Evolutionary conservation across 53 echinoderm and acorn worm genomes (phyloP), one percentile per base, ranked within the genome.

Genomic region (Astropecten irregularis): DNA sequence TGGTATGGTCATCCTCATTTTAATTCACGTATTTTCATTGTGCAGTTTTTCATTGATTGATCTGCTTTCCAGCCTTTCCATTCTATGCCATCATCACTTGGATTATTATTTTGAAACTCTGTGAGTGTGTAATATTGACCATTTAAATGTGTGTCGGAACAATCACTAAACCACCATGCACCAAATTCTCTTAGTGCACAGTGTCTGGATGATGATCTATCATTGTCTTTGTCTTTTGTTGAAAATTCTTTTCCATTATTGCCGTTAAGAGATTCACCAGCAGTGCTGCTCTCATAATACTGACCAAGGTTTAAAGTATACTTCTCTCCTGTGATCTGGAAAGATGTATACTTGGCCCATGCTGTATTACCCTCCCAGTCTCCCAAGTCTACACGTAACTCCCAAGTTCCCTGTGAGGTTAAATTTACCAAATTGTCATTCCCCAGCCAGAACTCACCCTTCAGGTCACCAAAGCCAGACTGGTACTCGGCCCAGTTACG

Each of bases 141-240:
- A 64, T 81, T 81, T n/a, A 81, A 44, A 31, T 63, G 40, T 31
- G 40, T 64, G 3, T 8, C 16, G 4, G 0, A n/a, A 63, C 66
- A 81, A 20, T 18, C 13, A 19, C 60, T 9, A 54, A 77, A 56
- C 56, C 42, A 40, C 81, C 81, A 81, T 39, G 62, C 81, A 0
- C 60, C 81, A 14, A 19, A 2, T n/a, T 37, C 42, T 3, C 2
- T 25, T n/a, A n/a, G n/a, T 64, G 63, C 42, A 42, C 64, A 79
- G 26, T 40, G 0, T 0, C 2, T 1, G 2, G 69, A n/a, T 15
- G n/a, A n/a, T n/a, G n/a, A n/a, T n/a, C n/a, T n/a, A n/a, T 38
- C 58, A 77, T 54, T 35, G 39, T 76, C 77, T 15, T 18, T 35
- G 23, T 59, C 60, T 30, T 57, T 25, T 14, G 77, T 77, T 11